Evolutionary conservation across 2,888 invertebrate genomes (phyloP).

Genomic region (Parelbella ahira): DNA sequence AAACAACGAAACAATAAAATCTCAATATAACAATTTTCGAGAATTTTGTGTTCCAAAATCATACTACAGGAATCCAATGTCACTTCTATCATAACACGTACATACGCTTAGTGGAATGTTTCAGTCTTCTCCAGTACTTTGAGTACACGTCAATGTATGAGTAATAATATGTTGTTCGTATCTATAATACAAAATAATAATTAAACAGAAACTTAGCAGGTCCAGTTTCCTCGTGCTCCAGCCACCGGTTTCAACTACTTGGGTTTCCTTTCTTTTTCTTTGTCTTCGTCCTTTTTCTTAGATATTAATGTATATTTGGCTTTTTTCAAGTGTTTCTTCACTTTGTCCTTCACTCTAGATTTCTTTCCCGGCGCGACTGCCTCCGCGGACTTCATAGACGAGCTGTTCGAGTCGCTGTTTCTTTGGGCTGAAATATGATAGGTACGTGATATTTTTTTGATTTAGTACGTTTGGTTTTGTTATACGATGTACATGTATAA

Average conservation of each 20-base stretch:
- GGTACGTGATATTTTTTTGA: not conserved
- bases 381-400: constrained; percentile 66
- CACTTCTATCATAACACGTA: constrained; percentile 9
- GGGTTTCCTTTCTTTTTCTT: constrained; percentile 56
- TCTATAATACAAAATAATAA: constrained; percentile 9
- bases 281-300: constrained; percentile 66
- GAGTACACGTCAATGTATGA: constrained; percentile 25
- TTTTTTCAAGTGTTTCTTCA: constrained; percentile 73
- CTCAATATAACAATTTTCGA: too few relatives aligned
- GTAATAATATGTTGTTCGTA: constrained; percentile 13
- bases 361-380: constrained; percentile 59
- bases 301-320: constrained; percentile 66
- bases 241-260: too few relatives aligned
- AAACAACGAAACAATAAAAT: not conserved
- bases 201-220: too few relatives aligned
- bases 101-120: constrained; percentile 55
- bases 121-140: constrained; percentile 71
- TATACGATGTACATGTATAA: too few relatives aligned
- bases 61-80: constrained; percentile 8
- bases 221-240: too few relatives aligned
- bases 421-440: constrained; percentile 61
- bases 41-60: too few relatives aligned
- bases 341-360: constrained; percentile 72
- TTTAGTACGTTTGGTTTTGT: too few relatives aligned
- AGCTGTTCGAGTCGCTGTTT: constrained; percentile 67